Evolutionary conservation across 2,113 vertebrate species (phyloP).

Genomic region (Sitta europaea): DNA sequence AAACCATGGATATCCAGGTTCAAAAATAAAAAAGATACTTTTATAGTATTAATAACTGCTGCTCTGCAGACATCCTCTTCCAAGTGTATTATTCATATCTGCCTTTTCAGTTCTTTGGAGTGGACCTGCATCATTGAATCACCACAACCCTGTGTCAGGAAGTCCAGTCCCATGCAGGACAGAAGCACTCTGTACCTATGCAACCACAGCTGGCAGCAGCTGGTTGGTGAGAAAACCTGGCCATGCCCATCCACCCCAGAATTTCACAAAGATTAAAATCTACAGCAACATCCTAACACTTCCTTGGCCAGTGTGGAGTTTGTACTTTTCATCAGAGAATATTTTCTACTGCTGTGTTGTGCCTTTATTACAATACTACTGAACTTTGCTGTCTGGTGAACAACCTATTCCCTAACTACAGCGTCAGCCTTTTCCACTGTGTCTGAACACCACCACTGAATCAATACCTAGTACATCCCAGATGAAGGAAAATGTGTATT

Average conservation of each 20-base stretch:
- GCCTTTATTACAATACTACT: not conserved
- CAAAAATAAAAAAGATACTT: not conserved
- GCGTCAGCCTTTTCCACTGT: accelerated
- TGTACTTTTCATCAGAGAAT: not conserved
- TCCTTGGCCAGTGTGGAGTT: not conserved
- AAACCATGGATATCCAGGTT: not conserved
- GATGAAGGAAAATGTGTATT: not conserved
- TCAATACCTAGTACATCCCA: not conserved
- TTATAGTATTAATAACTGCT: not conserved
- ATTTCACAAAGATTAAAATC: not conserved
- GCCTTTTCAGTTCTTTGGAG: not conserved
- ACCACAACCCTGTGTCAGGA: not conserved
- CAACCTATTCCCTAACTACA: not conserved
- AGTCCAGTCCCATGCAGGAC: not conserved
- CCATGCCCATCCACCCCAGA: not conserved
- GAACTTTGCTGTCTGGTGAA: not conserved
- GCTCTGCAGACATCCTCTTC: not conserved
- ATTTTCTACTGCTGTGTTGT: not conserved
- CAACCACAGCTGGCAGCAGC: not conserved
- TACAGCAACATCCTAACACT: not conserved
- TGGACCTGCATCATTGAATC: not conserved
- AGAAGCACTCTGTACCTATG: not conserved
- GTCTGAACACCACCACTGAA: not conserved
- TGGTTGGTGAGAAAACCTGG: not conserved
- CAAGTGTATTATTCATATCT: not conserved